These are phyloP conservation scores for Rhagophthalmus giganteus DNA, from an alignment of 2,888 invertebrate species.

Conservation along the genomic window DNA sequence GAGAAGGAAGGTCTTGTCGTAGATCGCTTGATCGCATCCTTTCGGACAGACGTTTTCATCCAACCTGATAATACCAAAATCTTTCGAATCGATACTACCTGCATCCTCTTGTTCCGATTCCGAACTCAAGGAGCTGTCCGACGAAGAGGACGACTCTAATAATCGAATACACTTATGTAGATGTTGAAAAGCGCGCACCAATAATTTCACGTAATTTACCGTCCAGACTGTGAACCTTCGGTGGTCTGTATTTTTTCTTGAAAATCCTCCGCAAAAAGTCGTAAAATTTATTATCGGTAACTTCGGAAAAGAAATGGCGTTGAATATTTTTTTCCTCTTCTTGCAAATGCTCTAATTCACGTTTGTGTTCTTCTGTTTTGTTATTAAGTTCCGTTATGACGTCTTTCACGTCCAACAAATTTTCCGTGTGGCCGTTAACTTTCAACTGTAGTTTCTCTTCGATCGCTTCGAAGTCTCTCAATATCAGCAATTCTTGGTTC, in stretches of 20 bases:
- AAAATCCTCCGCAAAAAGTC: constrained; percentile 80
- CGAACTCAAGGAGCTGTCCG: constrained; percentile 61
- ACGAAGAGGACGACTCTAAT: constrained; percentile 51
- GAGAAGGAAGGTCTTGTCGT: constrained; percentile 67
- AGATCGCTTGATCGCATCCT: constrained; percentile 70
- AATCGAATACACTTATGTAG: no score
- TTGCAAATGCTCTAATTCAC: constrained; percentile 53
- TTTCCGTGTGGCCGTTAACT: constrained; percentile 42
- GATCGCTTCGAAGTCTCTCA: constrained; percentile 72
- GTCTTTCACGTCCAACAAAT: constrained; percentile 60
- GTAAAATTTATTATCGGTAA: constrained; percentile 74
- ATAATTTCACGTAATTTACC: constrained; percentile 46
- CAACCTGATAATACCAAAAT: constrained; percentile 67
- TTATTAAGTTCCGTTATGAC: constrained; percentile 57
- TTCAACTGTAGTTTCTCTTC: constrained; percentile 65
- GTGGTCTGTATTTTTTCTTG: constrained; percentile 78
- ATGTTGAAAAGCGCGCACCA: no score
- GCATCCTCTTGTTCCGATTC: constrained; percentile 63
- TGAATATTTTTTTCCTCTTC: constrained; percentile 59
- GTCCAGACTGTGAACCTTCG: constrained; percentile 61
- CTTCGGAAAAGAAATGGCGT: constrained; percentile 59
- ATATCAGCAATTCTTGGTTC: constrained; percentile 73
- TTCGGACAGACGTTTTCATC: constrained; percentile 74
- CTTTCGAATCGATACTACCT: constrained; percentile 65
- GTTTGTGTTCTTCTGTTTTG: constrained; percentile 59